Conservation (phyloP, 1,140 invertebrate species). For the Streblospio benedicti region DNA sequence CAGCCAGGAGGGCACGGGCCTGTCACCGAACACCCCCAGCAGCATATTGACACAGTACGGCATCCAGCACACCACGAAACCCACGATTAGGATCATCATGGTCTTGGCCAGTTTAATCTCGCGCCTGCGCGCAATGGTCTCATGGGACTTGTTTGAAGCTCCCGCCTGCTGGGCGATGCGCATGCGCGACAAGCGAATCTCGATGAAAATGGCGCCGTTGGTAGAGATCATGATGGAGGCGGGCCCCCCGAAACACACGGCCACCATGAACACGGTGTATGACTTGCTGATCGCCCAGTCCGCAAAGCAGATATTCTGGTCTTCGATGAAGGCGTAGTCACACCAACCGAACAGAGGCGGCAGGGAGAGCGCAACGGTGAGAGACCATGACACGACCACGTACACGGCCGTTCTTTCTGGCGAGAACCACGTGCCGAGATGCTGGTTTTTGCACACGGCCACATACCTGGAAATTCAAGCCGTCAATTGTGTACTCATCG, state of each 20-base stretch:
- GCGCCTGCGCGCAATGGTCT: neutral
- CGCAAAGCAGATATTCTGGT: neutral
- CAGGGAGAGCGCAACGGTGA: neutral
- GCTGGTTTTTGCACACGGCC: slow-evolving; percentile 5
- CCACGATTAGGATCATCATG: neutral
- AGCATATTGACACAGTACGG: neutral
- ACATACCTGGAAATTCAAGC: neutral
- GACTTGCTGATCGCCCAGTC: neutral
- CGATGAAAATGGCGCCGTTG: neutral
- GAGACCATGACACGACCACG: neutral
- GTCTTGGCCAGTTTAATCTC: neutral
- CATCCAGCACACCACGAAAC: neutral
- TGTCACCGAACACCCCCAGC: neutral
- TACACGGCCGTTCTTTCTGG: neutral
- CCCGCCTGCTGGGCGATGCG: neutral
- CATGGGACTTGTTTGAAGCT: neutral
- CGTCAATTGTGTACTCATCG: too few relatives aligned
- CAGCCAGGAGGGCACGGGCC: neutral
- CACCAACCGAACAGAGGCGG: neutral
- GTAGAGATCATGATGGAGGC: neutral
- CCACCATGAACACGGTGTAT: slow-evolving; percentile 1
- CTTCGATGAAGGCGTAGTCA: neutral
- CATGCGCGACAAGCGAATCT: neutral
- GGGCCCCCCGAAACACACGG: neutral
- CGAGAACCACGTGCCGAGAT: neutral